Percentiles rank a stretch among this genome's conserved stretches.
phyloP scores from a whole-genome alignment of 2,113 vertebrate species.

The Muntiacus muntjak region DNA sequence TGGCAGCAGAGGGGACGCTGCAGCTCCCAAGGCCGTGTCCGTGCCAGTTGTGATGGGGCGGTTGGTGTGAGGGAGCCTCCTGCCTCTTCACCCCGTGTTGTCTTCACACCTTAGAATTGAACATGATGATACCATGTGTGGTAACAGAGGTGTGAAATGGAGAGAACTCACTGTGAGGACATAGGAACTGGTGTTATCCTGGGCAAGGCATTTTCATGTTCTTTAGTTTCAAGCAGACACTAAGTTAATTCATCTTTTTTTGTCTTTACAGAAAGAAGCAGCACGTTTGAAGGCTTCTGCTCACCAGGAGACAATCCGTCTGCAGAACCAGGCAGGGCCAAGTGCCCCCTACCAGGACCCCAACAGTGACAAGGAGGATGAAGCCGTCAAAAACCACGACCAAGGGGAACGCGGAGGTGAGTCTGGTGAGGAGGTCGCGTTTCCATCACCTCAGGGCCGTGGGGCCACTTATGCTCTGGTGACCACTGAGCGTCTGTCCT shows the following conservation, averaged over 20 bases:
- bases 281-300: conserved; percentile 90
- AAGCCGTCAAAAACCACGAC: conserved; percentile 89
- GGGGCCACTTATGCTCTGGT: not conserved
- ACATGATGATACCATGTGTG: not conserved
- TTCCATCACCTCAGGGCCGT: not conserved
- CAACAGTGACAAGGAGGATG: conserved; percentile 89
- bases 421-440: rapidly evolving
- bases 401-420: conserved; percentile 88
- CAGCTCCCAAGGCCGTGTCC: not conserved
- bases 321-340: conserved; percentile 88
- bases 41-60: rapidly evolving
- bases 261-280: conserved; percentile 89
- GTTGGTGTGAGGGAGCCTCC: not conserved
- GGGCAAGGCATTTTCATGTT: not conserved
- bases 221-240: not conserved
- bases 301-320: conserved; percentile 87
- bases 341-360: conserved; percentile 89
- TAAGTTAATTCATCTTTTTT: not conserved
- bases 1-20: not conserved
- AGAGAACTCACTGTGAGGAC: not conserved
- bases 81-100: not conserved
- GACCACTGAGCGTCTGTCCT: not conserved
- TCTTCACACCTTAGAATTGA: not conserved
- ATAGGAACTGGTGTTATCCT: not conserved
- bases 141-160: not conserved